phyloP scores from a whole-genome alignment of 2,888 invertebrate genomes.

The Smittia sp. region DNA sequence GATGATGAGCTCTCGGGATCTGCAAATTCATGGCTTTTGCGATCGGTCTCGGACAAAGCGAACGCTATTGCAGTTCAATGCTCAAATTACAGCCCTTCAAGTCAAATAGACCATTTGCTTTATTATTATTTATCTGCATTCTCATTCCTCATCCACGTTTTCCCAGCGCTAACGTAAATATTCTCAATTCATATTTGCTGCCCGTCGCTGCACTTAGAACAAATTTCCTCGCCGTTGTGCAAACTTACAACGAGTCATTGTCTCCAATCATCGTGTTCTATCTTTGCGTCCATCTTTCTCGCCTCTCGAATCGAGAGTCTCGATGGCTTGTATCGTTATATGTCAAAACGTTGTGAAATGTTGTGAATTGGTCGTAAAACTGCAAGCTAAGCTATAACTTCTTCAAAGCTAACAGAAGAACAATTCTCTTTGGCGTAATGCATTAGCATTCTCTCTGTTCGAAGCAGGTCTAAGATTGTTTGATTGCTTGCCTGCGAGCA shows the following conservation, averaged over 20 bases:
- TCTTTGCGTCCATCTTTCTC: not conserved
- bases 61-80: not conserved
- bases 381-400: not conserved
- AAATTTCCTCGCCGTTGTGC: not conserved
- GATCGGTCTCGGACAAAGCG: not conserved
- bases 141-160: not conserved
- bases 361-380: not conserved
- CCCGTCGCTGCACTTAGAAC: not conserved
- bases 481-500: not conserved
- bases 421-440: not conserved
- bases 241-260: not conserved
- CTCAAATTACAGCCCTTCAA: not conserved
- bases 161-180: not conserved
- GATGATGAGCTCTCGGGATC: not conserved
- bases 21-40: constrained; percentile 11
- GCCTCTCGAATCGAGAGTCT: not conserved
- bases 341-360: not conserved
- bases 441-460: not conserved
- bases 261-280: not conserved
- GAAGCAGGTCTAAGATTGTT: not conserved
- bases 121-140: not conserved
- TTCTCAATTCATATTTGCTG: not conserved
- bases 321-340: not conserved
- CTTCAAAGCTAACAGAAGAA: not conserved
- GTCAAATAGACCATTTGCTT: not conserved